These are phyloP conservation scores for Diuraphis noxia DNA, from an alignment of 1,140 invertebrate species.

Conservation along the genomic window DNA sequence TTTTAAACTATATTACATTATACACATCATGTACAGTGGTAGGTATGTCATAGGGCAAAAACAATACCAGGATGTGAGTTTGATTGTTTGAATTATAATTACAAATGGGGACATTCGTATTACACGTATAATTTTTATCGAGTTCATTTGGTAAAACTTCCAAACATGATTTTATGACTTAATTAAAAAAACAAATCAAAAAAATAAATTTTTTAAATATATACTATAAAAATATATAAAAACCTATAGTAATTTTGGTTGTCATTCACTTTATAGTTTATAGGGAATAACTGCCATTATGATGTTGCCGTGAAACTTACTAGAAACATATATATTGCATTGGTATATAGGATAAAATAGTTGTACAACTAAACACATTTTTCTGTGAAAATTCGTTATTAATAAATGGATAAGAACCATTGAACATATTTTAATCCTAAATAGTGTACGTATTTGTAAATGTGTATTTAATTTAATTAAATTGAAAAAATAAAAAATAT, in stretches of 20 bases:
- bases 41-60: conserved; percentile 49
- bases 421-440: not conserved
- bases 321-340: not conserved
- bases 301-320: not conserved
- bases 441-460: not conserved
- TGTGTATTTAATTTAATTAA: not conserved
- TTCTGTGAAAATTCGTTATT: not conserved
- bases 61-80: conserved; percentile 53
- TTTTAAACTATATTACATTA: not conserved
- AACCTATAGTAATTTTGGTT: not conserved
- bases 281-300: not conserved
- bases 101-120: conserved; percentile 37
- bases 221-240: not conserved
- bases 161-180: not conserved
- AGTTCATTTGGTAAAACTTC: not conserved
- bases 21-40: not conserved
- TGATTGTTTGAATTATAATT: conserved; percentile 48
- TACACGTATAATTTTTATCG: conserved; percentile 15
- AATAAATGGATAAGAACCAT: not conserved
- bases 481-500: not conserved
- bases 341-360: not conserved
- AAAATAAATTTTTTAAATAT: not conserved
- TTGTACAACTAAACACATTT: not conserved
- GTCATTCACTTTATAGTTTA: not conserved
- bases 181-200: not conserved